phyloP scores from a whole-genome alignment of 2,797 vertebrate species.

The Thaleichthys pacificus region DNA sequence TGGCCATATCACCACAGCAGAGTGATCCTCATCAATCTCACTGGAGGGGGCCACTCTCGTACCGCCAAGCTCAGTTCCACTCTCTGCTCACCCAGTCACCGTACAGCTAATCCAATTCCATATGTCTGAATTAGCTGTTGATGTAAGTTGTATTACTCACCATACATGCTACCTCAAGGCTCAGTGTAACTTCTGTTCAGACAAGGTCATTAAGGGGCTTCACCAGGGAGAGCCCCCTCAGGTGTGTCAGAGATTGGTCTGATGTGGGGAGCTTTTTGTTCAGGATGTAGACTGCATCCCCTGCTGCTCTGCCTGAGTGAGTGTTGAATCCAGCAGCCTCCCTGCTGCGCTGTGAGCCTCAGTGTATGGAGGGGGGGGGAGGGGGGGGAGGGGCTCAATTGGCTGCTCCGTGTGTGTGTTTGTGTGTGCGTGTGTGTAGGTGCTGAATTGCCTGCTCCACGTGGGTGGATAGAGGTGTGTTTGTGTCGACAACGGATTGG shows the following conservation, averaged over 20 bases:
- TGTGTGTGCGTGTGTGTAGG: constrained; percentile 12
- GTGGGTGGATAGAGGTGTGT: constrained; percentile 8
- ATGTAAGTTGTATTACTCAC: constrained; percentile 25
- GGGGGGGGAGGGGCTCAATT: constrained; percentile 11
- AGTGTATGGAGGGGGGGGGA: background rate
- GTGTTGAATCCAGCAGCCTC: constrained; percentile 24
- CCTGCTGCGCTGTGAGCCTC: constrained; percentile 14
- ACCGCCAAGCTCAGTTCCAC: constrained; percentile 20
- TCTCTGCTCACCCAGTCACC: background rate
- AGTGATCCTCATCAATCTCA: constrained; percentile 34
- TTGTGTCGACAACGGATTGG: background rate
- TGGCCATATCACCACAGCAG: background rate
- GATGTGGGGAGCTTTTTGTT: constrained; percentile 22
- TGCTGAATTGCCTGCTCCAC: constrained; percentile 3
- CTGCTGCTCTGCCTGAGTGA: constrained; percentile 30
- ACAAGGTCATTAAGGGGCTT: constrained; percentile 26
- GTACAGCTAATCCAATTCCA: constrained; percentile 18
- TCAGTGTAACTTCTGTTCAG: constrained; percentile 33
- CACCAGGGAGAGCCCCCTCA: background rate
- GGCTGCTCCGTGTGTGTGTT: constrained; percentile 1
- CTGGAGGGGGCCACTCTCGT: background rate
- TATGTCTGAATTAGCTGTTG: background rate
- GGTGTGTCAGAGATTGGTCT: constrained; percentile 4
- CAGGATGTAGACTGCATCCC: constrained; percentile 45
- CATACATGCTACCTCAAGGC: background rate